Conservation (phyloP, 2,797 vertebrate genomes). For the Parauchenoglanis ngamensis region DNA sequence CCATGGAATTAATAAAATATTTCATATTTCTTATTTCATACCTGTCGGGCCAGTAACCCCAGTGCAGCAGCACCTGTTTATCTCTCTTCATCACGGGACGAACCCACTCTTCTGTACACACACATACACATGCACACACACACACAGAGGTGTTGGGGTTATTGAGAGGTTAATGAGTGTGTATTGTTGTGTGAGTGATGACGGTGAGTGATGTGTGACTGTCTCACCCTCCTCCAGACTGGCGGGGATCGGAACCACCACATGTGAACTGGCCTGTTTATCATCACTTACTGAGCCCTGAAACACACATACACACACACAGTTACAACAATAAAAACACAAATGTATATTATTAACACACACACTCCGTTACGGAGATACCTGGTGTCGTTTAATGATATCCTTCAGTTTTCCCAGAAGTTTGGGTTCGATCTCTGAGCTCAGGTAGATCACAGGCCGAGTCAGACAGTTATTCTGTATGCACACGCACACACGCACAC, state of each 20-base stretch:
- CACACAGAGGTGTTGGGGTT: background rate
- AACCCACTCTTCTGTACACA: conserved; percentile 91
- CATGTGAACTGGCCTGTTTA: conserved; percentile 86
- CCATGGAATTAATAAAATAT: too few species aligned
- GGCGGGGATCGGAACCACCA: conserved; percentile 89
- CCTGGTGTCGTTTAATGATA: conserved; percentile 96
- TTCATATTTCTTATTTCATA: conserved; percentile 55
- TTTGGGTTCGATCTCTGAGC: conserved; percentile 91
- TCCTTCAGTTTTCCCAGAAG: conserved; percentile 95
- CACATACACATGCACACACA: conserved; percentile 8
- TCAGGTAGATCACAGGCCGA: conserved; percentile 92
- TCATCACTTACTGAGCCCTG: conserved; percentile 95
- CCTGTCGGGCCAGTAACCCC: conserved; percentile 98
- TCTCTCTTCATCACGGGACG: conserved; percentile 97
- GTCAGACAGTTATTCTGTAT: conserved; percentile 91
- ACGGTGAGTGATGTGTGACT: background rate
- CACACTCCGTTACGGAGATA: conserved; percentile 54
- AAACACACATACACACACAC: conserved; percentile 36
- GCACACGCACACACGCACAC: conserved; percentile 16
- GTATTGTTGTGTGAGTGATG: background rate
- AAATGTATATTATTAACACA: conserved; percentile 18
- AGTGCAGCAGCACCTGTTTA: conserved; percentile 96
- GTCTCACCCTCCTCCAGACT: conserved; percentile 90
- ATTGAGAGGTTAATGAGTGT: background rate
- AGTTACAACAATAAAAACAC: background rate